Base-by-base conservation (phyloP, 2,888 invertebrate species). In the Dicyrtoma fusca region DNA sequence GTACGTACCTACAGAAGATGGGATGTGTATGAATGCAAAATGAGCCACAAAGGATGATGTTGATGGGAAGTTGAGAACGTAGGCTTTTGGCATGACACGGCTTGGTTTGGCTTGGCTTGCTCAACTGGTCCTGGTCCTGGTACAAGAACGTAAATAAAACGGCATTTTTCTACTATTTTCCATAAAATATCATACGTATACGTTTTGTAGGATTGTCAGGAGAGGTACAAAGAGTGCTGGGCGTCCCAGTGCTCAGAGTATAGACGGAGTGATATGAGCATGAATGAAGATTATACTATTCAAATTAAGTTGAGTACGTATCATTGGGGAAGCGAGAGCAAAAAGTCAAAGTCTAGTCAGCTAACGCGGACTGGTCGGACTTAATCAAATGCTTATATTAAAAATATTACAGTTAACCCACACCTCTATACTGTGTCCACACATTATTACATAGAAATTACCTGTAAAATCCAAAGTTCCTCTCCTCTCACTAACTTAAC, bases 331-430 rank as follows among this genome's bases (percentile, higher is more conserved):
- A 26, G 26, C 57, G 26, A 21, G 57, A 57, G 57, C 57, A 57
- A 57, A 42, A 42, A 61, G 61, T 61, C 61, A 61, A n/a, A n/a
- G 42, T 21, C 25, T 53, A n/a, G 21, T 17, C 53, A 6, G 3
- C n/a, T 49, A 11, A 49, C 49, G 63, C 49, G 45, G 11, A 23
- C 34, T 64, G 49, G 51, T 47, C 64, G 11, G 45, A 8, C 64
- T 21, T 42, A 64, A 64, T 64, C 64, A 64, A 64, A 49, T 26
- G 47, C 64, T 64, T 64, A 47, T 45, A 63, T 47, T 63, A 63
- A 63, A 63, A 19, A 59, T 26, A 49, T 64, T 64, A 64, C 64
- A 64, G 64, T 64, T 64, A 64, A 11, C 49, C 64, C 64, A 47
- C 64, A 64, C 64, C 64, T 64, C 25, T 49, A n/a, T 49, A 25